Evolutionary conservation across 2,888 invertebrate species (phyloP).

Genomic region (Dicycla oo): DNA sequence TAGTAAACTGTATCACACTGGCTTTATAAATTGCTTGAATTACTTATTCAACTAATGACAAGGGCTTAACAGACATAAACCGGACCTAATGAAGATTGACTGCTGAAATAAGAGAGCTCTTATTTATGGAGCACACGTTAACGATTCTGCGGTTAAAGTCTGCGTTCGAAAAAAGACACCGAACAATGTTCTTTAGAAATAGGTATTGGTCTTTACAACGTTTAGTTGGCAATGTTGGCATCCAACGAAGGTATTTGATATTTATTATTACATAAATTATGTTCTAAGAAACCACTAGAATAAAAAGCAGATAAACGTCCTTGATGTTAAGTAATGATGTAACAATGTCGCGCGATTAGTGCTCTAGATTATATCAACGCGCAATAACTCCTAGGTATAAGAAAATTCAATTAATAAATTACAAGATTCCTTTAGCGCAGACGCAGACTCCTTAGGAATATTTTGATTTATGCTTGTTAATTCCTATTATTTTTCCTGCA

Average conservation of each 20-base stretch:
- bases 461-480: constrained; percentile 49
- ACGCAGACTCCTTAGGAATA: constrained; percentile 48
- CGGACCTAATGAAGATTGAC: constrained; percentile 51
- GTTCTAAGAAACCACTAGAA: constrained; percentile 52
- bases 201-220: constrained; percentile 26
- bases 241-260: constrained; percentile 47
- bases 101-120: constrained; percentile 37
- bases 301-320: constrained; percentile 53
- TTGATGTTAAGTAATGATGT: constrained; percentile 58
- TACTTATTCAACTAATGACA: constrained; percentile 41
- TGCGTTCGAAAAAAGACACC: constrained; percentile 16
- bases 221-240: constrained; percentile 45
- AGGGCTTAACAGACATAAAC: constrained; percentile 27
- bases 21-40: constrained; percentile 24
- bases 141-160: constrained; percentile 35
- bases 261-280: constrained; percentile 54
- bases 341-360: constrained; percentile 45
- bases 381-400: constrained; percentile 51
- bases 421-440: constrained; percentile 53
- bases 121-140: constrained; percentile 27
- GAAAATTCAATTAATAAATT: constrained; percentile 52
- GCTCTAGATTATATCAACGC: constrained; percentile 43
- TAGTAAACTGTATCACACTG: constrained; percentile 13
- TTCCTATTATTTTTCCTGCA: constrained; percentile 25
- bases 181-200: constrained; percentile 27